Conservation (phyloP, 2,113 vertebrate genomes). For the Chiloscyllium plagiosum region DNA sequence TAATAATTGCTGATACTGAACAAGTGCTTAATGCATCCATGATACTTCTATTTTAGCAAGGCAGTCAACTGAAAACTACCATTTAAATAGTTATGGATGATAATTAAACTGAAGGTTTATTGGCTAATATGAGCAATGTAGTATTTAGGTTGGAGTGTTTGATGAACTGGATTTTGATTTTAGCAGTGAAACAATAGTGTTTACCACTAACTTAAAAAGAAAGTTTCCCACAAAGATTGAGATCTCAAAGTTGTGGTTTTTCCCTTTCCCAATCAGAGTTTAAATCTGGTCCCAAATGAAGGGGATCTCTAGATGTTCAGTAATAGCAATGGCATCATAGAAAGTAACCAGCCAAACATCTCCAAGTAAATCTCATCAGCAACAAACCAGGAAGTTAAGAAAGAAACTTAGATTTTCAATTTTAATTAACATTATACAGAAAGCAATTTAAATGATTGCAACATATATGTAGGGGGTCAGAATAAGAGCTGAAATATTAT, state of each 20-base stretch:
- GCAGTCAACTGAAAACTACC: background rate
- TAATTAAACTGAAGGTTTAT: background rate
- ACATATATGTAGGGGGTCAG: background rate
- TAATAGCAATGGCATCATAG: background rate
- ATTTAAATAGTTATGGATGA: background rate
- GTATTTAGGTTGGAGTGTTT: background rate
- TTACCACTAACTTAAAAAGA: background rate
- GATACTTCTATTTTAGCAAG: background rate
- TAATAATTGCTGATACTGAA: background rate
- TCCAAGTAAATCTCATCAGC: background rate
- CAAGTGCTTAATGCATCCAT: background rate
- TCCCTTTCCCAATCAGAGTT: no score
- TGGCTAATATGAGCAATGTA: background rate
- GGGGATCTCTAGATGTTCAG: background rate
- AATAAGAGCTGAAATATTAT: no score
- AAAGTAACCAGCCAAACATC: background rate
- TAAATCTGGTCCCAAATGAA: no score
- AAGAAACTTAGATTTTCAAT: background rate
- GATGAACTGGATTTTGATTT: background rate
- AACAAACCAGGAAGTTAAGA: background rate
- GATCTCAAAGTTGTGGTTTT: background rate
- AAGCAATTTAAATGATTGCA: background rate
- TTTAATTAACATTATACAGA: background rate
- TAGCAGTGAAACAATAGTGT: background rate
- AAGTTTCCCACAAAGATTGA: background rate